Conservation (phyloP, 1,140 invertebrate genomes). For the Daktulosphaira vitifoliae region DNA sequence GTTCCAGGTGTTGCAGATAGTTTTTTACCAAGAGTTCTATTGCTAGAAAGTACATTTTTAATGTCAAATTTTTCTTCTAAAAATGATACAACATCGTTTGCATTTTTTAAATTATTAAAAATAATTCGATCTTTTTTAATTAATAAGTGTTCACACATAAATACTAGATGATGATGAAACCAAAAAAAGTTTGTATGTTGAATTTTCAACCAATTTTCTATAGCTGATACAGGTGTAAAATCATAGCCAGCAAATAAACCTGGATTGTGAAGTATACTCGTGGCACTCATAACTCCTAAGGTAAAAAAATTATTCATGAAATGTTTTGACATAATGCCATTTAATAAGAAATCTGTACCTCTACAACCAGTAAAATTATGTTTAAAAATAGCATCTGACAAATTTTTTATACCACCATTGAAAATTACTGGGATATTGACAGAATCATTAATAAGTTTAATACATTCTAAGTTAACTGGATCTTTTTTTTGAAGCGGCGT, state of each 20-base stretch:
- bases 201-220: conserved; percentile 80
- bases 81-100: conserved; percentile 26
- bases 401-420: conserved; percentile 77
- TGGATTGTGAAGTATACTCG: conserved; percentile 83
- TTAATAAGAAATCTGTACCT: too few relatives aligned
- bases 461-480: conserved; percentile 63
- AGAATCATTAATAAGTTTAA: conserved; percentile 62
- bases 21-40: neutral
- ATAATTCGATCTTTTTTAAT: conserved; percentile 50
- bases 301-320: neutral
- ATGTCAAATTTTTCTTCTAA: conserved; percentile 19
- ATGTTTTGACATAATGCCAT: too few relatives aligned
- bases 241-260: conserved; percentile 66
- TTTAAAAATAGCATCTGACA: conserved; percentile 60
- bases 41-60: conserved; percentile 6
- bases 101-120: conserved; percentile 22
- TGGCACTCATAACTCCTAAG: conserved; percentile 75
- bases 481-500: conserved; percentile 72
- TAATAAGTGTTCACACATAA: conserved; percentile 80
- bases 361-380: conserved; percentile 60
- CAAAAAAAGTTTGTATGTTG: conserved; percentile 59
- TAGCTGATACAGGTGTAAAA: conserved; percentile 63
- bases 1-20: conserved; percentile 1
- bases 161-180: conserved; percentile 89
- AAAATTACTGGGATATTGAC: conserved; percentile 74